Base-by-base conservation (phyloP, 1,140 invertebrate species). In the Camponotus pennsylvanicus region DNA sequence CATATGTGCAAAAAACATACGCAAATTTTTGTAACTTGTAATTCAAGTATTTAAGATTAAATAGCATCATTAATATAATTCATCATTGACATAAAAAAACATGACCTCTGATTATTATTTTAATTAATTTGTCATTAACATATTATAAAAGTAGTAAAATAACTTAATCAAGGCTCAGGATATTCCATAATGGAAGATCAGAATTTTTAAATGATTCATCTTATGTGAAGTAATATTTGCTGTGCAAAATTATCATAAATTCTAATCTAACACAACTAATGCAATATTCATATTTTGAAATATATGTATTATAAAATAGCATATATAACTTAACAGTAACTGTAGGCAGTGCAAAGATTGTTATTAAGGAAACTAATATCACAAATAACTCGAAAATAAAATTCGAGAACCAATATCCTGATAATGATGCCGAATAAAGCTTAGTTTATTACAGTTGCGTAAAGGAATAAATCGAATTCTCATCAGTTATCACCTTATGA, bases 81-180 rank as follows among this genome's bases (percentile, higher is more conserved):
- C 71, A 34, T 78, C 9, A 32, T 88, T 85, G 85, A 34, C n/a
- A 27, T 83, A 70, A 52, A 85, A 79, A 70, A 87, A 79, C 45
- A 82, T 82, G 79, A 75, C 45, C 63, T n/a, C 63, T 57, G 63
- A 52, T 8, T 66, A 70, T 80, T 88, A 86, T 70, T 37, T 70
- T 78, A 87, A 63, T 79, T 67, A 78, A 76, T 45, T 89, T 63
- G 66, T 64, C 73, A 78, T 90, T 88, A 76, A 49, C 57, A 66
- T 71, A 59, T 87, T 94, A 94, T 94, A 94, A 94, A 94, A 94
- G 93, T 94, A 94, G 93, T 93, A 94, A 94, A 94, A 94, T 94
- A 94, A 94, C 86, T 92, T 90, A 93, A 93, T 93, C 89, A 93
- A 94, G 93, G 89, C 92, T 92, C 90, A 92, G 92, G 87, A 77